Evolutionary conservation across 2,888 invertebrate genomes (phyloP).

Genomic region (Zelleria hepariella): DNA sequence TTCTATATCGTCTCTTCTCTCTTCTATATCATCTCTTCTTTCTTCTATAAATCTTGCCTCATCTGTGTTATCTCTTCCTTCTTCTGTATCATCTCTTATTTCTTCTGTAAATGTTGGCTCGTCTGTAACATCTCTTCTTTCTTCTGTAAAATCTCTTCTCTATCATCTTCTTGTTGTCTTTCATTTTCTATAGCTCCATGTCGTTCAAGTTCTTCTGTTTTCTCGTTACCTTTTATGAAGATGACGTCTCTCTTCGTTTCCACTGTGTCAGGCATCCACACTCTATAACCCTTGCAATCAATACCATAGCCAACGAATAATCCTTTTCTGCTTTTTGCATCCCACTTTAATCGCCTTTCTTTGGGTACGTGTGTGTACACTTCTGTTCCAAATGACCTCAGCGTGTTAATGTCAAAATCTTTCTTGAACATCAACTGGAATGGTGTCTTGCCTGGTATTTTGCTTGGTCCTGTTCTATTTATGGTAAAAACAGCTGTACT

Average conservation of each 20-base stretch:
- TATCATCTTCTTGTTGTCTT: no score
- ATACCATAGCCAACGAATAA: slow-evolving; percentile 17
- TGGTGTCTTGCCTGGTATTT: slow-evolving; percentile 15
- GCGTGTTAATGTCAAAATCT: slow-evolving; percentile 1
- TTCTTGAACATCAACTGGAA: slow-evolving; percentile 9
- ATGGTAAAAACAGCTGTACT: slow-evolving; percentile 16
- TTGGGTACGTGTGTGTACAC: slow-evolving; percentile 13
- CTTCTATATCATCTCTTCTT: no score
- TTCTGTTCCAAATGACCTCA: slow-evolving; percentile 6
- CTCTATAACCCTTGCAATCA: slow-evolving; percentile 11
- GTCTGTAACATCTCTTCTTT: no score
- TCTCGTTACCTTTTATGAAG: neutral
- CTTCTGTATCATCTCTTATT: no score
- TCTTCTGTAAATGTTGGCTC: no score
- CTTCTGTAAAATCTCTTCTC: no score
- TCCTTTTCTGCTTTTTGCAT: slow-evolving; percentile 16
- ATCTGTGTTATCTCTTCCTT: no score
- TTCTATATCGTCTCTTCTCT: no score
- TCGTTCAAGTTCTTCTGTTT: no score
- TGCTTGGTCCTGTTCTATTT: slow-evolving; percentile 13
- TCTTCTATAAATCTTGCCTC: no score
- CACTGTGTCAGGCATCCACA: neutral
- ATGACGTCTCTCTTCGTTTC: slow-evolving; percentile 10
- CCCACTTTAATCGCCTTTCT: slow-evolving; percentile 17
- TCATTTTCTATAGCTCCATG: no score